Percentiles rank a stretch among this genome's conserved stretches.
These are phyloP conservation scores for Syndactyla subalaris DNA, from an alignment of 2,797 vertebrate species.

Conservation along the genomic window DNA sequence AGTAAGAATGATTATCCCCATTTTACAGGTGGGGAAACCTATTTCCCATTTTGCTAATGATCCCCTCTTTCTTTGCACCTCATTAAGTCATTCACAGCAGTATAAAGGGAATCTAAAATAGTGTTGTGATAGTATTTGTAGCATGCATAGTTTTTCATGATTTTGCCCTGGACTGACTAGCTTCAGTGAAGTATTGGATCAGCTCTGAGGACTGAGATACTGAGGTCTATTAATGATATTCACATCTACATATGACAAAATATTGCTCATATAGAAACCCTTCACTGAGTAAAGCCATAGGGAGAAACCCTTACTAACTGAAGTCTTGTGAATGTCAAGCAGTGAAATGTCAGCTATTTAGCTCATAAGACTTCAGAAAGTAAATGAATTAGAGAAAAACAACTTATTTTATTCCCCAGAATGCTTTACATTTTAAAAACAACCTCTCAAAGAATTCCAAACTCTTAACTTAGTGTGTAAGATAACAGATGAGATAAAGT, in stretches of 20 bases:
- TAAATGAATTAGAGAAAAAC: background rate
- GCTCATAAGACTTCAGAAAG: background rate
- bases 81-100: conserved; percentile 27
- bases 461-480: background rate
- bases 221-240: background rate
- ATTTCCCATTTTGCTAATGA: conserved; percentile 50
- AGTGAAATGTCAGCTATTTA: background rate
- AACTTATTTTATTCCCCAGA: background rate
- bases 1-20: conserved; percentile 53
- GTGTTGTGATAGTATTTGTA: background rate
- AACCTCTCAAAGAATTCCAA: background rate
- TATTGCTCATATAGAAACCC: background rate
- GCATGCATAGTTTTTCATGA: background rate
- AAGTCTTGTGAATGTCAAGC: background rate
- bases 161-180: background rate
- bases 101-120: conserved; percentile 32
- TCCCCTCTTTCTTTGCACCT: conserved; percentile 23
- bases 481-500: background rate
- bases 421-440: background rate
- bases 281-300: background rate
- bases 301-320: background rate
- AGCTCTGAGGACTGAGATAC: background rate
- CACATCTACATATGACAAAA: background rate
- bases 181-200: background rate
- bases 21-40: conserved; percentile 49